phyloP scores from a whole-genome alignment of 2,797 vertebrate species.

The Labroides dimidiatus region DNA sequence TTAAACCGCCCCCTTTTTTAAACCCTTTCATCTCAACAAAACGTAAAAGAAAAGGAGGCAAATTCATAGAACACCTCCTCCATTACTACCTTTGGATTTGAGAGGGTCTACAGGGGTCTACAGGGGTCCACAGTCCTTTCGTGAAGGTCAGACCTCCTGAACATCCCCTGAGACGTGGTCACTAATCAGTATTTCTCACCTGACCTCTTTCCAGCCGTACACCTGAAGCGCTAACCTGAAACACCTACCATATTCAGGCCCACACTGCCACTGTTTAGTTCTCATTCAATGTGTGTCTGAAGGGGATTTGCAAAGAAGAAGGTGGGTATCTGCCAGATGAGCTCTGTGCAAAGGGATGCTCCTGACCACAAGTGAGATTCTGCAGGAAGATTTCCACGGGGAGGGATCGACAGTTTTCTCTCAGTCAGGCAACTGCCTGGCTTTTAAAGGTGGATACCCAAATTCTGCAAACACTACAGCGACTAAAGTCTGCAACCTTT shows the following conservation, averaged over 20 bases:
- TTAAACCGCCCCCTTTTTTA: conserved; percentile 28
- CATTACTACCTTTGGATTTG: conserved; percentile 24
- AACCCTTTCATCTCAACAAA: conserved; percentile 20
- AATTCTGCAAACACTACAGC: background rate
- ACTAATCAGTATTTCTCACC: conserved; percentile 31
- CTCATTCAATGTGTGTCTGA: conserved; percentile 16
- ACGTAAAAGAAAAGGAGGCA: conserved; percentile 31
- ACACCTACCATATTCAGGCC: background rate
- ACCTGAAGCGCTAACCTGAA: background rate
- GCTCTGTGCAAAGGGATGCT: conserved; percentile 16
- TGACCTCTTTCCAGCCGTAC: background rate
- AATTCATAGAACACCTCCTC: conserved; percentile 37
- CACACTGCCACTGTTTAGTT: background rate
- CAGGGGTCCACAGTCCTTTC: background rate
- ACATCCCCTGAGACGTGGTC: conserved; percentile 1
- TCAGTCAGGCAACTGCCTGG: background rate
- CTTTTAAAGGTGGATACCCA: background rate
- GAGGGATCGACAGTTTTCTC: background rate
- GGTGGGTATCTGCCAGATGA: background rate
- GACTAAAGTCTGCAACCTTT: background rate
- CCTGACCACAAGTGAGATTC: background rate
- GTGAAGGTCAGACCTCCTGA: conserved; percentile 33
- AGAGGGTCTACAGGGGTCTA: conserved; percentile 6
- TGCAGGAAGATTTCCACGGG: background rate
- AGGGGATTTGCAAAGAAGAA: background rate